phyloP scores from a whole-genome alignment of 2,888 invertebrate species.

The Isotomurus palustris region DNA sequence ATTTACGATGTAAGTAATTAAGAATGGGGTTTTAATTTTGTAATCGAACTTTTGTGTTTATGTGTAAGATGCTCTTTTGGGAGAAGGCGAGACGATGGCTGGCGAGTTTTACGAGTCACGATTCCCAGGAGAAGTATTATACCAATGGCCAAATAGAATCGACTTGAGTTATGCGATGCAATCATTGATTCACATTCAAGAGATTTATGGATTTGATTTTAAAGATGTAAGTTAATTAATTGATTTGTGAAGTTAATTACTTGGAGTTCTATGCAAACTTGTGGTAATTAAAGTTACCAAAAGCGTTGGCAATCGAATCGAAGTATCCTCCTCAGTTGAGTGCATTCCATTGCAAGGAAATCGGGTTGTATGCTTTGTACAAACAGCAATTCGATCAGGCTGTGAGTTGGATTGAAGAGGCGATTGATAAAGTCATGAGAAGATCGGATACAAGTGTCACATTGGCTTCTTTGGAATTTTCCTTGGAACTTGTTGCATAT shows the following conservation, averaged over 20 bases:
- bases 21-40: too few species aligned
- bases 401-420: neutral
- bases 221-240: neutral
- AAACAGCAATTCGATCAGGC: conserved; percentile 4
- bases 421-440: neutral
- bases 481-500: neutral
- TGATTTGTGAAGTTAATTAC: neutral
- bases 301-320: neutral
- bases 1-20: too few species aligned
- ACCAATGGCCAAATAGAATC: neutral
- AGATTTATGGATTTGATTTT: conserved; percentile 10
- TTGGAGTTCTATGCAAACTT: neutral
- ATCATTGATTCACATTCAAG: conserved; percentile 5
- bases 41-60: too few species aligned
- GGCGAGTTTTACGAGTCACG: too few species aligned
- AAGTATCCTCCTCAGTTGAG: neutral
- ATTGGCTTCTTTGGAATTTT: neutral
- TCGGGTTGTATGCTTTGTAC: conserved; percentile 12
- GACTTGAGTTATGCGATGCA: conserved; percentile 12
- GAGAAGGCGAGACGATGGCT: neutral
- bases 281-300: neutral
- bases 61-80: neutral
- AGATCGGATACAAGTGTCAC: conserved; percentile 1
- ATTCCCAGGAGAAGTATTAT: too few species aligned
- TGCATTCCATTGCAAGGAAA: conserved; percentile 4